Conservation (phyloP, 92 coral and sea anemone species). For the Phenganax marumi region DNA sequence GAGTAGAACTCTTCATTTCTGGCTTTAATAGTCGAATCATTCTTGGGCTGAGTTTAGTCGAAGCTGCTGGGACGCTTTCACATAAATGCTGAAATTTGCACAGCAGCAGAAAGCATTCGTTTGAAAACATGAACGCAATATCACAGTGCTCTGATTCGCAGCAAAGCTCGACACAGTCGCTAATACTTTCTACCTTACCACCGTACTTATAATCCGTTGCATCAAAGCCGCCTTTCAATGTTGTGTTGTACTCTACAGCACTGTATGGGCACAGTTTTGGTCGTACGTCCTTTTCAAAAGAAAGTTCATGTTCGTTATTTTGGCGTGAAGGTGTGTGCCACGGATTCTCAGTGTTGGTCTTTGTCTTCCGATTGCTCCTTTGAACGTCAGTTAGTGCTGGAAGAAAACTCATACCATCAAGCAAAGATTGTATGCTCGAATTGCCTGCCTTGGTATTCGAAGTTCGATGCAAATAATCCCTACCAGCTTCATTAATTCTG, state of each 20-base stretch:
- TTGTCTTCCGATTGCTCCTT: neutral
- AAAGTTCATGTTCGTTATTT: neutral
- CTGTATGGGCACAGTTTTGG: conserved; percentile 66
- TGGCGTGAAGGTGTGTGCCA: neutral
- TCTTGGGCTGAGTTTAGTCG: conserved; percentile 58
- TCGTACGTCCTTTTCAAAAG: conserved; percentile 30
- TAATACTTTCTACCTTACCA: conserved; percentile 61
- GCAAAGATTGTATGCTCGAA: conserved; percentile 9
- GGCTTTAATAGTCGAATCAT: conserved; percentile 43
- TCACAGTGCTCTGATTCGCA: conserved; percentile 73
- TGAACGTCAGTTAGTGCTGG: neutral
- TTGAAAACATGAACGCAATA: conserved; percentile 72
- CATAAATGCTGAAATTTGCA: conserved; percentile 66
- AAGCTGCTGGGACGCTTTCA: conserved; percentile 71
- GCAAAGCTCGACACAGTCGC: conserved; percentile 69
- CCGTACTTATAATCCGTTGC: conserved; percentile 66
- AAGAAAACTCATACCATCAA: neutral
- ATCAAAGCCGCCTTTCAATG: conserved; percentile 62
- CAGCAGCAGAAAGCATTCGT: conserved; percentile 70
- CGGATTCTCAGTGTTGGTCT: neutral
- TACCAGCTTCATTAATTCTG: neutral
- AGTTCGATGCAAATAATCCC: neutral
- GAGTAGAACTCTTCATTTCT: neutral
- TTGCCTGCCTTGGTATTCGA: neutral
- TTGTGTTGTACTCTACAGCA: conserved; percentile 66